These are phyloP conservation scores for Lithobates pipiens DNA, from an alignment of 2,797 vertebrate species.

Conservation along the genomic window DNA sequence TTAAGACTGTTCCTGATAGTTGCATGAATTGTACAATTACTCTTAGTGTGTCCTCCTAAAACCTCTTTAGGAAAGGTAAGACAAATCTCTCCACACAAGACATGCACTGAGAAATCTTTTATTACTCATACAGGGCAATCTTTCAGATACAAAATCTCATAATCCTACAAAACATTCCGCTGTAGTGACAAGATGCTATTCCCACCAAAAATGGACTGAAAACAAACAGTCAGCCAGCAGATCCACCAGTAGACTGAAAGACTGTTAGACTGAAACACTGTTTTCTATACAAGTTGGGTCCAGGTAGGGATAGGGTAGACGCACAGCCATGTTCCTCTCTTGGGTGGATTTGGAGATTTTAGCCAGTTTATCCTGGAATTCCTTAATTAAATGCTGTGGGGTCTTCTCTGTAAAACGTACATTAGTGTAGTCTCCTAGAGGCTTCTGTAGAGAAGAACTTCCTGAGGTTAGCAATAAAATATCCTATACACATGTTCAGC, in stretches of 20 bases:
- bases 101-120: no score
- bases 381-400: conserved; percentile 71
- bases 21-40: no score
- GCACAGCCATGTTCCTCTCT: conserved; percentile 73
- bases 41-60: no score
- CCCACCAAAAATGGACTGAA: background rate
- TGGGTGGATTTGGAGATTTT: conserved; percentile 74
- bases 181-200: background rate
- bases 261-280: conserved; percentile 79
- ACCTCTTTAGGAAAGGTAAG: no score
- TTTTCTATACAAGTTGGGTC: conserved; percentile 77
- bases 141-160: no score
- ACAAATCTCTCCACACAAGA: no score
- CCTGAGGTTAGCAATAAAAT: background rate
- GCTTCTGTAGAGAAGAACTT: conserved; percentile 70
- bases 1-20: no score
- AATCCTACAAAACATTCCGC: no score
- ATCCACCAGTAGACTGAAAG: background rate
- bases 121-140: no score
- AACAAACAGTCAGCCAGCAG: background rate
- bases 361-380: conserved; percentile 75
- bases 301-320: conserved; percentile 78
- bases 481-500: no score
- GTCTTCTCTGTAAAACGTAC: conserved; percentile 73
- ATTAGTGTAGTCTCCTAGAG: conserved; percentile 79